Evolutionary conservation across 92 coral and sea anemone species (phyloP), one percentile per base, ranked within the genome.

Genomic region (Blastomussa wellsi): DNA sequence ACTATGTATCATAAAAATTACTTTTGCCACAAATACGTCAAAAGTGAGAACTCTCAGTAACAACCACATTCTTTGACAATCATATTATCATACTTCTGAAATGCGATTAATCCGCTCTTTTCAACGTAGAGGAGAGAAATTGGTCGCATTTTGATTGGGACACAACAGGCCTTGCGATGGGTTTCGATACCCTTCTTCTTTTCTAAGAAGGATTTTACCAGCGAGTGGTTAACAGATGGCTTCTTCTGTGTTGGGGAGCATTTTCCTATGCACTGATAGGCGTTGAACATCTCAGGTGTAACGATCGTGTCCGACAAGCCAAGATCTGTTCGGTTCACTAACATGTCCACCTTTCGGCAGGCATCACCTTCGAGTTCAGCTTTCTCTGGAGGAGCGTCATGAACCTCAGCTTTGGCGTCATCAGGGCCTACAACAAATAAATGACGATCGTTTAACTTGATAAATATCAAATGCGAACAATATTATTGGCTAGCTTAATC

Each of bases 41-140:
- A 15, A 29, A n/a, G 64, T 17, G 29, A 16, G 4, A 7, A 12
- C 38, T 14, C 22, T 72, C 39, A 82, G 55, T 72, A 41, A 44
- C 86, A 82, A 24, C 41, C 48, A 59, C 86, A 82, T 36, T 72
- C 70, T 52, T 71, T 52, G 7, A 82, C 86, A 39, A 72, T 28
- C 70, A 53, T 49, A 53, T 74, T 37, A 24, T 37, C 28, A 7
- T 35, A 12, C 2, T 49, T 82, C 14, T 36, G 2, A 2, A 82
- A 13, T 35, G 17, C 37, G 14, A 47, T 26, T 14, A 14, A 19
- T 38, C 19, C 11, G 16, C 36, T 12, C 13, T 32, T 28, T 0
- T 68, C 26, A 0, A 42, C 1, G 1, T 0, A 9, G 16, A 82
- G 28, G 8, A 82, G 7, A 32, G 17, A 14, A 2, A 82, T 37